Conservation (phyloP, 2,113 vertebrate species). For the Pachyramphus minor region DNA sequence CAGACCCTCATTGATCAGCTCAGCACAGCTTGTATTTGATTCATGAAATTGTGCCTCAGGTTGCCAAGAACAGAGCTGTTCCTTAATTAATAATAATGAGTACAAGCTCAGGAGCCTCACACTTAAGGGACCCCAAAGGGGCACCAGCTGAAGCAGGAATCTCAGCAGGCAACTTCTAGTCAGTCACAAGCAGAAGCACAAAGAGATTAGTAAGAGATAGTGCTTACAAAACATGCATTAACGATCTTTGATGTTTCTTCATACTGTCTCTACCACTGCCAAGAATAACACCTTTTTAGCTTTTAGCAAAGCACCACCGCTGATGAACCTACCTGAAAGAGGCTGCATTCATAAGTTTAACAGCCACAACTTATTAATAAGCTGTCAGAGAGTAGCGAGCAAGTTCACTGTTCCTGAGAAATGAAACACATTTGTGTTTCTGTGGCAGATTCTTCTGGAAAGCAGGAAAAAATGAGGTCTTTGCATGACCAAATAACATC, state of each 20-base stretch:
- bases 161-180: neutral
- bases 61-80: constrained; percentile 3
- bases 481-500: neutral
- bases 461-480: neutral
- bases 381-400: neutral
- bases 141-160: neutral
- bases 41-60: constrained; percentile 1
- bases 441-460: neutral
- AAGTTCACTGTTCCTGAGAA: neutral
- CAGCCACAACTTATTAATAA: neutral
- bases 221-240: neutral
- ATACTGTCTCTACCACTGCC: neutral
- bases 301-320: neutral
- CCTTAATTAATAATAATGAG: constrained; percentile 52
- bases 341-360: neutral
- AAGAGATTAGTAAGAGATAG: neutral
- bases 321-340: neutral
- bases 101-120: neutral
- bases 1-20: constrained; percentile 2
- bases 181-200: neutral
- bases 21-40: neutral
- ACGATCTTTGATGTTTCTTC: neutral
- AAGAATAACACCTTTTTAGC: neutral
- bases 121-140: neutral
- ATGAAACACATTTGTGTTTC: neutral